A percentile compares a stretch with the other conserved stretches of the same genome.
phyloP scores from a whole-genome alignment of 2,113 vertebrate genomes.

The Columba janthina region DNA sequence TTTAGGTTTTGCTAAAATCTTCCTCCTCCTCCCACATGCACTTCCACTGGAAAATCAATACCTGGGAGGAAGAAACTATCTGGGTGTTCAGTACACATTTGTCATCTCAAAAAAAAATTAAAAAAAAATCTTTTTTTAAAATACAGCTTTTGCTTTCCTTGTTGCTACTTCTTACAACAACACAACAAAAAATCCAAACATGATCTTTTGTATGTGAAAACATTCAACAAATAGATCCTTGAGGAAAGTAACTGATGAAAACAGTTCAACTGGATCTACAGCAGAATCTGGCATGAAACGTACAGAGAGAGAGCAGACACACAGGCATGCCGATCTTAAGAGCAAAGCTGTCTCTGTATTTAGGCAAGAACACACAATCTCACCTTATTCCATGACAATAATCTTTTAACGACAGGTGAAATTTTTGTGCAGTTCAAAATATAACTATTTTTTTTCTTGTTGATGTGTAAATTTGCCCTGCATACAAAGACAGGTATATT shows the following conservation, averaged over 20 bases:
- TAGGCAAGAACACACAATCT: neutral
- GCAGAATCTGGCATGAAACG: neutral
- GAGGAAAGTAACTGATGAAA: neutral
- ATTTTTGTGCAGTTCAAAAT: neutral
- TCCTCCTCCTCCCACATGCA: neutral
- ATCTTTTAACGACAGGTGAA: neutral
- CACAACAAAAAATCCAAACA: neutral
- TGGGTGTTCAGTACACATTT: neutral
- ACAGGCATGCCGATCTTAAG: fast-evolving
- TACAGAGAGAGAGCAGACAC: neutral
- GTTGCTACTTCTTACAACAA: neutral
- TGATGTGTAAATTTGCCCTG: neutral
- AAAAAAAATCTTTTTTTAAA: neutral
- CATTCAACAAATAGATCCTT: neutral
- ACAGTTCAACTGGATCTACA: neutral
- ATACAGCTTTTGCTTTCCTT: neutral
- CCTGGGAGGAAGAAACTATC: neutral
- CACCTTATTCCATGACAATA: neutral
- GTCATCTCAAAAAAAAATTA: neutral
- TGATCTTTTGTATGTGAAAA: neutral
- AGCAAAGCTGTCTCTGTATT: neutral
- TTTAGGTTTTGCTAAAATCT: neutral
- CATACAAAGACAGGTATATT: neutral
- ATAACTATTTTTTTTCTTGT: neutral
- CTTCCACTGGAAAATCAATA: constrained; percentile 18